A percentile compares a stretch with the other conserved stretches of the same genome.
Evolutionary conservation across 2,113 vertebrate genomes (phyloP).

Genomic region (Fulmarus glacialis): DNA sequence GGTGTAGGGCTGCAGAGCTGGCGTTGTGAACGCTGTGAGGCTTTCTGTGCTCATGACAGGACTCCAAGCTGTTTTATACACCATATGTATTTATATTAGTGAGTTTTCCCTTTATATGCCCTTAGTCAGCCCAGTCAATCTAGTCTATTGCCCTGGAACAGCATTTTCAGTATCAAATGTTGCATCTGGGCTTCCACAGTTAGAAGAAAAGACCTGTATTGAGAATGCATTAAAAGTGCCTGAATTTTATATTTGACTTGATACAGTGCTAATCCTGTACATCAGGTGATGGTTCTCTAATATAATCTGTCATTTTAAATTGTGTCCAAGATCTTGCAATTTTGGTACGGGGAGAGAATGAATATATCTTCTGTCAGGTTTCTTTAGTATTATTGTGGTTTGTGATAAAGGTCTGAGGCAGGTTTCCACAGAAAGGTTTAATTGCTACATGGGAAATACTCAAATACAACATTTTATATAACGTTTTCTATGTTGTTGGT

Average conservation of each 20-base stretch:
- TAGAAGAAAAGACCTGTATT: not conserved
- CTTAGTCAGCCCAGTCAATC: not conserved
- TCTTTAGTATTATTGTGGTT: not conserved
- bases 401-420: not conserved
- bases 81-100: not conserved
- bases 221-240: not conserved
- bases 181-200: not conserved
- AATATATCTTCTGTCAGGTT: not conserved
- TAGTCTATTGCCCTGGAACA: not conserved
- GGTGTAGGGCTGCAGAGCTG: not conserved
- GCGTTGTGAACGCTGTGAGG: not conserved
- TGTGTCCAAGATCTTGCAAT: not conserved
- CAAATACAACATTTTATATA: not conserved
- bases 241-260: not conserved
- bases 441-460: not conserved
- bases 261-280: not conserved
- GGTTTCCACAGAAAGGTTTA: not conserved
- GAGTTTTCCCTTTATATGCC: not conserved
- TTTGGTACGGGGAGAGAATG: not conserved
- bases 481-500: not conserved
- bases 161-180: not conserved
- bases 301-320: not conserved
- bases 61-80: not conserved
- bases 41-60: not conserved
- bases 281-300: not conserved